Percentiles rank a stretch among this genome's conserved stretches.
Evolutionary conservation across 2,888 invertebrate species (phyloP).

Genomic region (Lithophane semibrunnea): DNA sequence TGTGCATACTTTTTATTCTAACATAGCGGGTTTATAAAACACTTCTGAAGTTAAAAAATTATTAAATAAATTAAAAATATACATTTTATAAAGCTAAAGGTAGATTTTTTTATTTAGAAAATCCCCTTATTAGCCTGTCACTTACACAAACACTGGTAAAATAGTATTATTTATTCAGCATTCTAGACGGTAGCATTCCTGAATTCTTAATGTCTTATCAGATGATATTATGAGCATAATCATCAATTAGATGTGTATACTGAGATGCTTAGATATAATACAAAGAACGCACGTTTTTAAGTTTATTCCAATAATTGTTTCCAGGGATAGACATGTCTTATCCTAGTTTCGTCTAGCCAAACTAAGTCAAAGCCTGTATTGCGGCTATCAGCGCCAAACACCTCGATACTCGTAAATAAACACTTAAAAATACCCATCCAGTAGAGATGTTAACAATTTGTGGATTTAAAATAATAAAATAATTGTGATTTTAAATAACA

Average conservation of each 20-base stretch:
- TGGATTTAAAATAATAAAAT: too few species aligned
- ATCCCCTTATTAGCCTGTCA: neutral
- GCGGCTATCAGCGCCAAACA: too few species aligned
- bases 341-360: too few species aligned
- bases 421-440: too few species aligned
- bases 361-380: too few species aligned
- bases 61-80: neutral
- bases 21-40: neutral
- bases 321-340: too few species aligned
- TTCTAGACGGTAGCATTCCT: slow-evolving; percentile 27
- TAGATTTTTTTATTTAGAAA: neutral
- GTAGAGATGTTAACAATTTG: too few species aligned
- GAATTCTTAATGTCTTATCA: slow-evolving; percentile 26
- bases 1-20: neutral
- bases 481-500: too few species aligned
- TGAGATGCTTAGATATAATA: slow-evolving; percentile 9
- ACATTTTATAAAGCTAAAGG: too few species aligned
- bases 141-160: slow-evolving; percentile 6
- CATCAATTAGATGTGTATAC: slow-evolving; percentile 10
- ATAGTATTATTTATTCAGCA: slow-evolving; percentile 24
- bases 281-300: too few species aligned
- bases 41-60: neutral
- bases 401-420: too few species aligned
- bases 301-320: too few species aligned
- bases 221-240: slow-evolving; percentile 31